Base-by-base conservation (phyloP, 2,888 invertebrate genomes). In the Eupithecia exiguata region DNA sequence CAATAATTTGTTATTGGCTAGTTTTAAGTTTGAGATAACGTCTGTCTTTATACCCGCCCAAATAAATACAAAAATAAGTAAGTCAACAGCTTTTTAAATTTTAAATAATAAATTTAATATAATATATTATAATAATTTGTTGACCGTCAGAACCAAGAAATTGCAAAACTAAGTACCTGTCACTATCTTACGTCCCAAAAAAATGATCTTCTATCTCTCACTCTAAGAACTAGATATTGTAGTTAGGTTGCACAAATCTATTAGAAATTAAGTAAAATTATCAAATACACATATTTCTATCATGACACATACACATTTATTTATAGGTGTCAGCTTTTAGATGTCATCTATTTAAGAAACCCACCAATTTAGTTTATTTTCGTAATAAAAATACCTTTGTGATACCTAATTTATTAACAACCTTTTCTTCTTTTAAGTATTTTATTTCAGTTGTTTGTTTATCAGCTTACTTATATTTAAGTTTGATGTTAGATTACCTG, bases 191-290 rank as follows among this genome's bases (percentile, higher is more conserved):
- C 79, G 78, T 79, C 79, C 77, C 72, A 77, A 77, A 76, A 77
- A 76, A 76, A 74, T 68, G 74, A 76, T 77, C 81, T 81, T 77
- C 82, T 81, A 77, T 76, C 82, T 83, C 81, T 84, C 83, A 84
- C 87, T 84, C 83, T 84, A 83, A 83, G 30, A 80, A 82, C 83
- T 88, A 87, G 87, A 80, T 84, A 84, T 83, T 21, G 83, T 88
- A 87, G 87, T 80, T 83, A 86, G 84, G 85, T 83, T 88, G 87
- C 88, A 88, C 88, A 83, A 81, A 83, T 83, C 83, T 84, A 85
- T 79, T 86, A 80, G 74, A 43, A 68, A 76, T 67, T 76, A 72
- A 73, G 70, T 75, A 77, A 69, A 74, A 63, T 74, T 78, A 75
- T 75, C 72, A 82, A 80, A 65, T 35, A 35, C 14, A 62, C 30